Conservation (phyloP, 2,888 invertebrate species). For the Neelides folsomi region DNA sequence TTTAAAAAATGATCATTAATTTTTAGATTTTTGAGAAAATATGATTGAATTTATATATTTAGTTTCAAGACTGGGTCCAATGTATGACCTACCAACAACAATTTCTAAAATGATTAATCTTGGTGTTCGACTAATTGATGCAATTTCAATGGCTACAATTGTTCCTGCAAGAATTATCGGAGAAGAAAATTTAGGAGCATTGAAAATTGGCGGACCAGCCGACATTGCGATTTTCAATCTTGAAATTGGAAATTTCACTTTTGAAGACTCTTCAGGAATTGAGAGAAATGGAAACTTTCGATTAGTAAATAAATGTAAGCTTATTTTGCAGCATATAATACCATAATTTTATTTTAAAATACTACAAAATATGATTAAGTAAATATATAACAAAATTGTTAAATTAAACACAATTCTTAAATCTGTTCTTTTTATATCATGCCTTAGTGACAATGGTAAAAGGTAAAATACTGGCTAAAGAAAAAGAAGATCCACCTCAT, state of each 20-base stretch:
- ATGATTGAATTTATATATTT: no score
- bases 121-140: conserved; percentile 1
- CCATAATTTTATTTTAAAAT: no score
- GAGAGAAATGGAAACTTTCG: background rate
- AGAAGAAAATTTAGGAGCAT: background rate
- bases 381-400: no score
- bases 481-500: background rate
- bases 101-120: conserved; percentile 1
- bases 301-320: background rate
- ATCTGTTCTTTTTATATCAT: no score
- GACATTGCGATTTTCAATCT: background rate
- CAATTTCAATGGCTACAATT: background rate
- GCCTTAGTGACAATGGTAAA: background rate
- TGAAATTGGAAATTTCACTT: background rate
- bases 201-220: background rate
- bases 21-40: no score
- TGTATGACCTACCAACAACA: conserved; percentile 1
- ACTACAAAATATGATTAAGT: no score
- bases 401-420: no score
- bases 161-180: background rate
- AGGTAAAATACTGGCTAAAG: background rate
- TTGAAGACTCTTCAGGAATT: background rate
- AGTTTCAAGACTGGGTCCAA: conserved; percentile 1
- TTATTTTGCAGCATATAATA: no score
- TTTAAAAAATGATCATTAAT: background rate